Evolutionary conservation across 2,113 vertebrate genomes (phyloP).

Genomic region (Pholis gunnellus): DNA sequence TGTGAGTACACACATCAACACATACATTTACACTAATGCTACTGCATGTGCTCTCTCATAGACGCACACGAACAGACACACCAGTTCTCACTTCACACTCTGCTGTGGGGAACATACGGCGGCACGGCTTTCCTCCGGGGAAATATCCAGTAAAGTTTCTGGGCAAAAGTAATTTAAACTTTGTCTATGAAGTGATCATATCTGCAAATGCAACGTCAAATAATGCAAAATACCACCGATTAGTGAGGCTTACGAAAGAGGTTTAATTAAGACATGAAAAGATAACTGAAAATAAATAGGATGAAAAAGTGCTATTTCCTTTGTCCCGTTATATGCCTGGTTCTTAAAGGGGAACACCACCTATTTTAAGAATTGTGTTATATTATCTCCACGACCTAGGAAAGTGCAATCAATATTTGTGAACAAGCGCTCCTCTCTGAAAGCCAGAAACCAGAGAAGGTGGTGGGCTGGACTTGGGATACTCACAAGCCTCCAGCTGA

Average conservation of each 20-base stretch:
- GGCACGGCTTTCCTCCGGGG: constrained; percentile 32
- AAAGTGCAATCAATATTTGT: not conserved
- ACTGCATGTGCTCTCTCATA: not conserved
- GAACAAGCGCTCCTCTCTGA: too few species aligned
- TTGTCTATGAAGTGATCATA: constrained; percentile 50
- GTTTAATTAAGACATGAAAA: constrained; percentile 66
- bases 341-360: not conserved
- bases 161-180: constrained; percentile 70
- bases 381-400: not conserved
- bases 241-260: constrained; percentile 34
- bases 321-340: not conserved
- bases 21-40: not conserved
- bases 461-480: too few species aligned
- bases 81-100: not conserved
- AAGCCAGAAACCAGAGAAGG: not conserved
- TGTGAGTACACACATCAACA: not conserved
- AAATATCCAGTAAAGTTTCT: constrained; percentile 62
- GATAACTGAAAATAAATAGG: constrained; percentile 58
- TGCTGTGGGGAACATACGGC: not conserved
- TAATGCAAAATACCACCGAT: constrained; percentile 52
- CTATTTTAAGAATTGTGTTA: not conserved
- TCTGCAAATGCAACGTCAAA: constrained; percentile 60
- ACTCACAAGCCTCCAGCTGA: too few species aligned
- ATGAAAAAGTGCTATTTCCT: constrained; percentile 6
- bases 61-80: constrained; percentile 9